Percentiles rank a stretch among this genome's conserved stretches.
Evolutionary conservation across 1,140 invertebrate species (phyloP).

Genomic region (Pseudoatta argentina): DNA sequence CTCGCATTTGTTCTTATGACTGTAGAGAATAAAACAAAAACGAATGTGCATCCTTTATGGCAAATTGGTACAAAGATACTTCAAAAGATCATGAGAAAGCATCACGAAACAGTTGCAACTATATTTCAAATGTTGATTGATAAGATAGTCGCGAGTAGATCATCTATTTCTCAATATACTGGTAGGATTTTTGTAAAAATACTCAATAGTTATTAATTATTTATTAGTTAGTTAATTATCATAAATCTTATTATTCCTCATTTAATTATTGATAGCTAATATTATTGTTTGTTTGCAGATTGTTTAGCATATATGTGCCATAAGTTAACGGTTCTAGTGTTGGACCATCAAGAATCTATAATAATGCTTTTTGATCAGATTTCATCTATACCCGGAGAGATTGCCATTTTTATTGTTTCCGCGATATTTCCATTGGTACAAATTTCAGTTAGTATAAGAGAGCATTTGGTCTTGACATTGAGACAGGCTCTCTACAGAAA

Average conservation of each 20-base stretch:
- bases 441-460: constrained; percentile 84
- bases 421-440: constrained; percentile 86
- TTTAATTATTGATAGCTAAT: constrained; percentile 33
- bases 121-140: constrained; percentile 85
- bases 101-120: constrained; percentile 82
- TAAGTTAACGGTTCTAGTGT: constrained; percentile 83
- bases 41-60: constrained; percentile 78
- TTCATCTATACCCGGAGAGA: constrained; percentile 81
- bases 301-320: constrained; percentile 86
- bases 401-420: constrained; percentile 84
- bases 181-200: constrained; percentile 77
- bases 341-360: constrained; percentile 85
- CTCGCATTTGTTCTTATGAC: constrained; percentile 87
- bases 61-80: constrained; percentile 86
- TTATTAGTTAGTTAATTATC: background rate
- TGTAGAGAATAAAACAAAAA: constrained; percentile 78
- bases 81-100: constrained; percentile 86
- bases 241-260: background rate
- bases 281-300: constrained; percentile 78
- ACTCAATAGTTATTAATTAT: background rate
- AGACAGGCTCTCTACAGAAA: constrained; percentile 87
- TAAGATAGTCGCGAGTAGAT: constrained; percentile 84
- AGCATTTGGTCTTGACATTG: constrained; percentile 87
- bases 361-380: constrained; percentile 86
- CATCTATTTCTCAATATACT: constrained; percentile 85